Base-by-base conservation (phyloP, 2,113 vertebrate species). In the Salvelinus fontinalis region DNA sequence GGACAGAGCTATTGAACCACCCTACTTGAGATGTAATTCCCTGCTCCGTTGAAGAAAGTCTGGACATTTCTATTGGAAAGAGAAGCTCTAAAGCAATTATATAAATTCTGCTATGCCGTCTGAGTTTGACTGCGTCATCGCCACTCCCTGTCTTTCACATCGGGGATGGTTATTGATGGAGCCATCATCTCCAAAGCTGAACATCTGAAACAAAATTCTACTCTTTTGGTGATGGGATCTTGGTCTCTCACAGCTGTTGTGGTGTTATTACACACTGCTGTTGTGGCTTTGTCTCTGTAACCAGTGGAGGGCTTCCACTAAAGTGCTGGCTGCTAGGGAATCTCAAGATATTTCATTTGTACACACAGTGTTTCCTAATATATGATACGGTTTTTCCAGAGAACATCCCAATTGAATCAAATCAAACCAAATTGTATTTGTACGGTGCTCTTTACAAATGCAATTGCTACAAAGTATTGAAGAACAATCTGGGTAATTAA, bases 201-300 rank as follows among this genome's bases (percentile, higher is more conserved):
- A 91, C 90, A 92, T 92, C 87, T 92, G 91, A 90, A 91, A 91
- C 91, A 84, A 90, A 90, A 91, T 90, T 91, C 75, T 84, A 82
- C 82, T 90, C 91, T 91, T 88, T 89, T 44, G 79, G 79, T 75
- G 83, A 89, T 85, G 86, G 79, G 88, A 89, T 90, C 85, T 81
- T 75, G 80, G 80, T 88, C 82, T 76, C 79, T 79, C 80, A 83
- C 89, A 88, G 85, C 87, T 86, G 87, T 83, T 84, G 83, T 24
- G 81, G 68, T 73, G 73, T 87, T 87, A 87, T 89, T 91, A 85
- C 67, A 69, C 57, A 60, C 31, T 34, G 31, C 31, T 34, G 31
- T 34, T 34, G 31, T 34, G 31, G 31, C 5, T 34, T 6, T 34
- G 31, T 34, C 6, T 20, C 59, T 22, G 59, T 62, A 12, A 62